phyloP scores from a whole-genome alignment of 2,888 invertebrate genomes.

The Fragum fragum region DNA sequence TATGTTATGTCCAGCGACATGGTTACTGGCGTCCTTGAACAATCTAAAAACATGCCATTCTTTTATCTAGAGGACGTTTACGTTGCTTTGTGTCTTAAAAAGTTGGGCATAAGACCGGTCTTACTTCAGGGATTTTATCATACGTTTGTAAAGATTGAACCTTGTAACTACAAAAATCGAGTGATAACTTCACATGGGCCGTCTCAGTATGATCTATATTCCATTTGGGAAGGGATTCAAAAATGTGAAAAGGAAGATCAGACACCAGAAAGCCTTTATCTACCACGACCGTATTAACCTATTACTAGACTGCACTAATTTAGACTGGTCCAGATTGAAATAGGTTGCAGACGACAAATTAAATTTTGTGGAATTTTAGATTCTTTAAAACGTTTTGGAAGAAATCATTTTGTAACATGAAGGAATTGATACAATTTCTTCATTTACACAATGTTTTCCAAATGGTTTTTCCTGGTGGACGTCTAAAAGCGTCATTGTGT shows the following conservation, averaged over 20 bases:
- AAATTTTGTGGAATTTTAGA: no score
- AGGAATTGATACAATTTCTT: no score
- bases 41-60: slow-evolving; percentile 75
- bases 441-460: no score
- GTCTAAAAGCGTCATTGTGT: no score
- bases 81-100: slow-evolving; percentile 74
- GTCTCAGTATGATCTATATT: slow-evolving; percentile 35
- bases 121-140: slow-evolving; percentile 73
- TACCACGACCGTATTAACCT: slow-evolving; percentile 10
- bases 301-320: no score
- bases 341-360: no score
- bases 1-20: slow-evolving; percentile 76
- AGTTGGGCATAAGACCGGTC: slow-evolving; percentile 63
- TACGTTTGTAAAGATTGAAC: slow-evolving; percentile 58
- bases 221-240: slow-evolving; percentile 62
- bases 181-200: slow-evolving; percentile 75
- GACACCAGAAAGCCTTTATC: slow-evolving; percentile 48
- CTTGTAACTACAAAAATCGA: slow-evolving; percentile 69
- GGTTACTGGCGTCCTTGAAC: slow-evolving; percentile 55
- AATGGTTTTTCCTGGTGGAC: no score
- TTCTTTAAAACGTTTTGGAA: no score
- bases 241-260: slow-evolving; percentile 51
- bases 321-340: no score
- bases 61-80: slow-evolving; percentile 82
- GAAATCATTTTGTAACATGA: no score